These are phyloP conservation scores for Sebastes flavidus DNA, from an alignment of 2,797 vertebrate genomes.

Conservation along the genomic window DNA sequence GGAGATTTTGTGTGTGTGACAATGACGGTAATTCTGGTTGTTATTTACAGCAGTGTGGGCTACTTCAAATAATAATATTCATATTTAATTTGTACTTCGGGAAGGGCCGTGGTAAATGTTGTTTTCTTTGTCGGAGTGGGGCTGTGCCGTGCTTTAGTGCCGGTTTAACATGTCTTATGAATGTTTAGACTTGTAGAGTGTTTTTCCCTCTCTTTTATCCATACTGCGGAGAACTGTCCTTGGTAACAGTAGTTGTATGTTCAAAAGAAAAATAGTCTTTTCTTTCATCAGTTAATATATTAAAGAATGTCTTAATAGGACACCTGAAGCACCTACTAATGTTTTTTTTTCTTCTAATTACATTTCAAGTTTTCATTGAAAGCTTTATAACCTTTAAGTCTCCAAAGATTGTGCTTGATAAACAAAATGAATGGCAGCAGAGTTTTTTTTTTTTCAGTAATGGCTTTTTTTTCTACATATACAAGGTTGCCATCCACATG, in stretches of 20 bases:
- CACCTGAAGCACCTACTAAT: not conserved
- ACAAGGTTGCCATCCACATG: not conserved
- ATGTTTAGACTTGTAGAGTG: not conserved
- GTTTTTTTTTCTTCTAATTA: not conserved
- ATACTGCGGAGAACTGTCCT: not conserved
- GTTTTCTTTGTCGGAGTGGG: not conserved
- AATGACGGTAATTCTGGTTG: conserved; percentile 24
- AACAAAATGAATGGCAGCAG: not conserved
- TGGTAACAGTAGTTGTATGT: not conserved
- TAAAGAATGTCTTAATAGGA: not conserved
- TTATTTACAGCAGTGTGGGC: conserved; percentile 43
- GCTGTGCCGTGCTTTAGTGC: not conserved
- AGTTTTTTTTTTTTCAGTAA: not conserved
- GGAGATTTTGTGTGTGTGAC: conserved; percentile 4
- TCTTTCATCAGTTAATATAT: too few species aligned
- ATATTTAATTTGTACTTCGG: conserved; percentile 5
- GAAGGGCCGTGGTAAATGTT: not conserved
- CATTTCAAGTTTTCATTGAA: not conserved
- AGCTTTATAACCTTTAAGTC: not conserved
- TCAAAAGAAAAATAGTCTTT: not conserved
- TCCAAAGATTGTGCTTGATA: not conserved
- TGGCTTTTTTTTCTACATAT: not conserved
- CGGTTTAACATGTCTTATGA: not conserved
- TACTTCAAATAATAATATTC: conserved; percentile 41
- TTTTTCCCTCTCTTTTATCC: not conserved